A percentile compares a stretch with the other conserved stretches of the same genome.
Conservation (phyloP, 2,888 invertebrate species). For the Hipparchia sbordonii region DNA sequence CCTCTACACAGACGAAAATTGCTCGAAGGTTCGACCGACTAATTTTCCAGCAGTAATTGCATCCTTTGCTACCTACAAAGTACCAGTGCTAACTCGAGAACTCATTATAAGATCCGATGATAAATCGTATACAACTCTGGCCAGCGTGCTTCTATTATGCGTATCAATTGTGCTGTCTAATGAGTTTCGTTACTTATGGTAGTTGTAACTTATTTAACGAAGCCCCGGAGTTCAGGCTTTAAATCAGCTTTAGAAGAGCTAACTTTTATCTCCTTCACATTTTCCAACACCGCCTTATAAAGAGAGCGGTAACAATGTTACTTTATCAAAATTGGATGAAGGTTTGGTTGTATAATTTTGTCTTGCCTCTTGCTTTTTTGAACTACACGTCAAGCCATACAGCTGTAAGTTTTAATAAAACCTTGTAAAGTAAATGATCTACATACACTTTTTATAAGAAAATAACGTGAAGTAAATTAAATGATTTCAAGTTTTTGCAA, state of each 20-base stretch:
- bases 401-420: not conserved
- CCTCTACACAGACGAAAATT: slow-evolving; percentile 36
- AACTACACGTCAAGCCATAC: not conserved
- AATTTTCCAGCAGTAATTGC: slow-evolving; percentile 46
- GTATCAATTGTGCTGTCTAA: slow-evolving; percentile 41
- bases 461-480: no score
- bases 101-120: slow-evolving; percentile 45
- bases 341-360: not conserved
- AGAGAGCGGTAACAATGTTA: not conserved
- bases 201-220: slow-evolving; percentile 33
- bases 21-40: slow-evolving; percentile 37
- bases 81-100: slow-evolving; percentile 41
- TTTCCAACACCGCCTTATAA: not conserved
- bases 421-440: no score
- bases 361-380: not conserved
- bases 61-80: slow-evolving; percentile 43
- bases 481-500: no score
- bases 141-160: slow-evolving; percentile 32
- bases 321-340: not conserved
- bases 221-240: slow-evolving; percentile 10
- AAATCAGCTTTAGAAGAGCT: not conserved
- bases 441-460: no score
- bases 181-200: slow-evolving; percentile 37
- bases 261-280: not conserved
- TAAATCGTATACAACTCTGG: slow-evolving; percentile 38